Base-by-base conservation (phyloP, 2,797 vertebrate genomes). In the Etheostoma nigrum region DNA sequence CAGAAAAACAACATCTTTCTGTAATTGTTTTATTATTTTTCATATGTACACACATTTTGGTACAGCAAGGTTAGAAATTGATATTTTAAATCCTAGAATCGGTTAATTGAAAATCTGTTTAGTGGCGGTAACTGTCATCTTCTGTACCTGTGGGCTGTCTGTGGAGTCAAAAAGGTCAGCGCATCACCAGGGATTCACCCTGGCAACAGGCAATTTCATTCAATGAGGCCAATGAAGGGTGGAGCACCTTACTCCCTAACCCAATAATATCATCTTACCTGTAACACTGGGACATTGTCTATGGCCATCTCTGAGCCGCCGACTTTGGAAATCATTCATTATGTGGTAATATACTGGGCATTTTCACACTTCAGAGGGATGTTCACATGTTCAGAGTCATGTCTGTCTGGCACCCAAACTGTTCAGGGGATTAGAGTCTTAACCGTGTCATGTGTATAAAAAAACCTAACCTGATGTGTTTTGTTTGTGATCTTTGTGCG, bases 211-310 rank as follows among this genome's bases (percentile, higher is more conserved):
- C 70, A 76, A 21, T 79, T 77, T 84, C 65, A 68, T 86, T 90
- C 74, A 91, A 19, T 47, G 64, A 81, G 70, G 53, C 72, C 64
- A 73, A 71, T 4, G 11, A 76, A 67, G 40, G 67, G 60, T 64
- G 45, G 69, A 49, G 54, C 60, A 65, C 64, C 81, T 86, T 60
- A 33, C 72, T 76, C 67, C 51, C 27, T 44, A 73, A 40, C 40
- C 40, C 76, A 68, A 54, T 55, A 48, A 74, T 87, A 91, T 93
- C 88, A 84, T 66, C 70, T 93, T 94, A 87, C 94, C 67, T 76
- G 52, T 40, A 79, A 86, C 78, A 78, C 57, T 73, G 62, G 63
- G 72, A 68, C 73, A 27, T 81, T 90, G 85, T 89, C 72, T 81
- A 71, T 42, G 57, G 67, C 52, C 76, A 27, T 68, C 44, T 65